Evolutionary conservation across 2,113 vertebrate species (phyloP), one percentile per base, ranked within the genome.

Genomic region (Cynopterus brachyotis): DNA sequence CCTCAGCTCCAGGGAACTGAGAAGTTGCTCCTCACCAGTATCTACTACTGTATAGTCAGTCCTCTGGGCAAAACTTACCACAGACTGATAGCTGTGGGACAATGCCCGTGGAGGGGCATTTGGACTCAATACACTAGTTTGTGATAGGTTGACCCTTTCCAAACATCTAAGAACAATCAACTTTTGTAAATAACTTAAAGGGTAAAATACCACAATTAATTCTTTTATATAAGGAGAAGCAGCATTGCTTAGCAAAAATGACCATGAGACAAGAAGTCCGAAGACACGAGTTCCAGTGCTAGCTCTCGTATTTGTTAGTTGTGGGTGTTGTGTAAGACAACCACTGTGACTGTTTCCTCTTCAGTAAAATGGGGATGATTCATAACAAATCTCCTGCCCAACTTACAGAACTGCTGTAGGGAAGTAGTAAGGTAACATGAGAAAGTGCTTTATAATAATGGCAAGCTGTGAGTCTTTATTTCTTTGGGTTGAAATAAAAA

Each of bases 41-140:
- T n/a, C 69, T 45, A 1, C 69, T 45, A 1, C 13, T 11, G 17
- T 17, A 15, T 17, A 22, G 2, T 24, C 2, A 40, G 59, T 10
- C 32, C 20, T 60, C 40, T 20, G 79, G 32, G 37, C 62, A 10
- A 3, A 64, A 6, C 13, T 47, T 4, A 50, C 37, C 40, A 0
- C 0, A 32, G 40, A 7, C 19, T 6, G 3, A 24, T 9, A 2
- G 10, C 13, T 53, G 15, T 22, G 67, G n/a, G 32, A 15, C 32
- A 2, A 24, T 16, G 22, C 55, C 3, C 0, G 1, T 0, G 6
- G 10, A n/a, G 22, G 37, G 45, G 17, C 12, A 19, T 73, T 28
- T 24, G 40, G 12, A 20, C 62, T 62, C n/a, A 40, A 0, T 10
- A 0, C 32, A 26, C 45, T 24, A 32, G 12, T 53, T 19, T 50